Percentiles rank a stretch among this genome's conserved stretches.
Evolutionary conservation across 92 coral and sea anemone genomes (phyloP).

Genomic region (Zoanthus sociatus): DNA sequence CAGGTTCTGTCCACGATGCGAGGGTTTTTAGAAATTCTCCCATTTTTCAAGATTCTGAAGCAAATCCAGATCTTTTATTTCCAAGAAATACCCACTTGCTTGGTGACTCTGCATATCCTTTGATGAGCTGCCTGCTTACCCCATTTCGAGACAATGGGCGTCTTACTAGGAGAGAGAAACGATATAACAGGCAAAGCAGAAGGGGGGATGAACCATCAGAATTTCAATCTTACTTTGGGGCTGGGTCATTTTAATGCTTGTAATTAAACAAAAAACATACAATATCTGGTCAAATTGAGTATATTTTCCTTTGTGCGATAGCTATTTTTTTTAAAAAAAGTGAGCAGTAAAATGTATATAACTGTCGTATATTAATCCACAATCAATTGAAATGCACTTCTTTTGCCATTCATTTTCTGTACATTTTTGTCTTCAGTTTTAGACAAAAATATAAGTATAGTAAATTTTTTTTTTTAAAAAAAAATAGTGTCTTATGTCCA

Average conservation of each 20-base stretch:
- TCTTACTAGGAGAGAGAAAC: slow-evolving; percentile 44
- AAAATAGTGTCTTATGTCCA: not conserved
- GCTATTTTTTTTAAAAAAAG: not conserved
- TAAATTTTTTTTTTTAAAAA: too few relatives aligned
- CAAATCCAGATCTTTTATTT: slow-evolving; percentile 24
- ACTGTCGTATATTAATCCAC: not conserved
- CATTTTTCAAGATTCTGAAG: slow-evolving; percentile 47
- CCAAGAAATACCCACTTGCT: slow-evolving; percentile 55
- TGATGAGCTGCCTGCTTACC: slow-evolving; percentile 49
- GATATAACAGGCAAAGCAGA: slow-evolving; percentile 5
- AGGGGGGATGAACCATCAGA: not conserved
- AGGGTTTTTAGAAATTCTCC: slow-evolving; percentile 57
- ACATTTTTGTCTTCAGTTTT: not conserved
- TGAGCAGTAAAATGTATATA: not conserved
- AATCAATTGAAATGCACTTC: not conserved
- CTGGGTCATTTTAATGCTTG: not conserved
- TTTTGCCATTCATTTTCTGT: not conserved
- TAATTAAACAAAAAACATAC: not conserved
- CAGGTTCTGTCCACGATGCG: slow-evolving; percentile 68
- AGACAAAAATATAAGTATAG: not conserved
- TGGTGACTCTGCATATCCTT: slow-evolving; percentile 65
- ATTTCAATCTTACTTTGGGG: not conserved
- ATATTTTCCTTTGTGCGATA: not conserved
- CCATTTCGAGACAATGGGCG: slow-evolving; percentile 52
- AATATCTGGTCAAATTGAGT: not conserved